phyloP scores from a whole-genome alignment of 2,797 vertebrate genomes.

The Bovichtus diacanthus region DNA sequence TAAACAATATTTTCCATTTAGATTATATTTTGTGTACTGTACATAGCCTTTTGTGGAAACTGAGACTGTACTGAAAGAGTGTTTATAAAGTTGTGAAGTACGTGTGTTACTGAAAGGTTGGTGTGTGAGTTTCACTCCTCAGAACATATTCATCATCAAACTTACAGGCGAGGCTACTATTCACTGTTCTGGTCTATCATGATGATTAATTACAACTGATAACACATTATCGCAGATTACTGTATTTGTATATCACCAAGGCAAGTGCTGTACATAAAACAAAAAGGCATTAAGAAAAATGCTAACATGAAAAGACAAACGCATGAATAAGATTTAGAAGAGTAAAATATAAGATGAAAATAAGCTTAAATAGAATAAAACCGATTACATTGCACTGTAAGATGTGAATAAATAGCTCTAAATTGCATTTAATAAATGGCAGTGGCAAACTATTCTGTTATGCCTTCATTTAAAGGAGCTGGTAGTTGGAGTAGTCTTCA shows the following conservation, averaged over 20 bases:
- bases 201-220: not conserved
- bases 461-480: too few relatives aligned
- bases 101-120: not conserved
- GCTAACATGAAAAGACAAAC: not conserved
- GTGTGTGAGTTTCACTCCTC: not conserved
- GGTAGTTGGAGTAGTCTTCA: not conserved
- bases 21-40: conserved; percentile 21
- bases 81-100: conserved; percentile 27
- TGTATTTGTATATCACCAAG: not conserved
- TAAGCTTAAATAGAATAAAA: not conserved
- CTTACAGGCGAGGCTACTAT: not conserved
- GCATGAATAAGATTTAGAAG: not conserved
- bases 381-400: not conserved
- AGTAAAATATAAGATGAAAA: not conserved
- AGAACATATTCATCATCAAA: conserved; percentile 2
- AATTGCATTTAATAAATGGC: not conserved
- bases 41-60: conserved; percentile 32
- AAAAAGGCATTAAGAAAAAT: not conserved
- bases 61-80: conserved; percentile 8
- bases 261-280: not conserved
- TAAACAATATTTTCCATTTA: not conserved
- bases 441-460: not conserved
- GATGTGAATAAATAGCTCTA: not conserved
- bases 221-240: not conserved
- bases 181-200: not conserved